Evolutionary conservation across 1,140 invertebrate species (phyloP), one percentile per base, ranked within the genome.

Genomic region (Cepaea nemoralis): DNA sequence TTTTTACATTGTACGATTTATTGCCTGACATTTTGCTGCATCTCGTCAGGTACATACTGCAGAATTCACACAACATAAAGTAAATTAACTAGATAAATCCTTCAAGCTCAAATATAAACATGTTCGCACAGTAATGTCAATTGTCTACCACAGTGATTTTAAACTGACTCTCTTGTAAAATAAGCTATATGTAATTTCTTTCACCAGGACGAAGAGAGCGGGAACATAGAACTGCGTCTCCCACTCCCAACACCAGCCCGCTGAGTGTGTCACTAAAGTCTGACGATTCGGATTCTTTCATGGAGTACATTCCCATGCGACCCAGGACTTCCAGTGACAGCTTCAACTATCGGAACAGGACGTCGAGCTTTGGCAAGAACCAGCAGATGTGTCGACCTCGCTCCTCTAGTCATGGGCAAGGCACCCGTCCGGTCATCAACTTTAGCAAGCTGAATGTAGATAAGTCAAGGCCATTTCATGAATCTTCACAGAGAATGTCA

Each of bases 271-370:
- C 88, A 6, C 63, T 88, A 3, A 85, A 86, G 73, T 88, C 87
- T 10, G 88, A 88, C 67, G 89, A 91, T 74, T 85, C 86, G 22
- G 89, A 90, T 55, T 88, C 87, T 12, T 90, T 90, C 80, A 87
- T 89, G 84, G 89, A 91, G 78, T 83, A 90, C 79, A 88, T 90
- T 50, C 89, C 87, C 80, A 85, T 86, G 70, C 84, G 89, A 14
- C 89, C 89, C 0, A 71, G 90, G 22, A 90, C 90, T 16, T 85
- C 89, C 33, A 90, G 89, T 83, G 89, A 90, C 78, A 90, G 89
- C 83, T 89, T 88, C 75, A 86, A 88, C 55, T 86, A 84, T 82
- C 82, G 88, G 14, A 87, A 86, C 0, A 81, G 90, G 2, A 84
- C 90, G 14, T 88, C 89, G 50, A 90, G 89, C 81, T 89, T 90